Conservation (phyloP, 2,797 vertebrate species). For the Liasis olivaceus region DNA sequence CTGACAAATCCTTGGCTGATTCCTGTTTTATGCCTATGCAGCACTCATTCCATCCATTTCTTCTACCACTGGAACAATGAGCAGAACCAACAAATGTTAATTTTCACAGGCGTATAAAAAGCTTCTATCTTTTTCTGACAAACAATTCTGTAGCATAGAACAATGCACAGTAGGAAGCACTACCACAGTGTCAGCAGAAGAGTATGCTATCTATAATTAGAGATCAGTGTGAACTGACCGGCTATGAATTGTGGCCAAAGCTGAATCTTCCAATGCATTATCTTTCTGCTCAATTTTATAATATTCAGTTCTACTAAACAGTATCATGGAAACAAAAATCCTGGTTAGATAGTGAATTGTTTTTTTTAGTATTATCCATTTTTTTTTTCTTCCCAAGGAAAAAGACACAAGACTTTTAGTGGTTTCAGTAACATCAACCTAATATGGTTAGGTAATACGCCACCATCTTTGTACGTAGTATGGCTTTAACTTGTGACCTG, state of each 20-base stretch:
- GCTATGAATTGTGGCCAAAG: background rate
- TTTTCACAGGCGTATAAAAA: background rate
- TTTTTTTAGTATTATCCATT: background rate
- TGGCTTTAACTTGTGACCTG: background rate
- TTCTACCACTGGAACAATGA: background rate
- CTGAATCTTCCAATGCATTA: background rate
- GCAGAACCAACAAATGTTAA: background rate
- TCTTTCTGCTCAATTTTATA: background rate
- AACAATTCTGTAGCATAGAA: background rate
- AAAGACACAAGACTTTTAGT: background rate
- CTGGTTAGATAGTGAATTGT: background rate
- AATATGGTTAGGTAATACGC: background rate
- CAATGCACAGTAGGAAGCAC: background rate
- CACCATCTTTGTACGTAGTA: background rate
- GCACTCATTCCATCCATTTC: background rate
- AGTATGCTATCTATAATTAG: background rate
- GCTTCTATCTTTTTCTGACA: background rate
- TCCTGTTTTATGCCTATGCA: background rate
- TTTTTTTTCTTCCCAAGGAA: background rate
- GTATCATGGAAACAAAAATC: background rate
- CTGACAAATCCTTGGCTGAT: background rate
- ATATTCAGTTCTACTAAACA: background rate
- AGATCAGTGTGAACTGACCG: background rate
- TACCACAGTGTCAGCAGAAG: background rate
- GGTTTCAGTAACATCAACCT: background rate